These are phyloP conservation scores for Hippocampus comes DNA, from an alignment of 2,113 vertebrate species.

Conservation along the genomic window DNA sequence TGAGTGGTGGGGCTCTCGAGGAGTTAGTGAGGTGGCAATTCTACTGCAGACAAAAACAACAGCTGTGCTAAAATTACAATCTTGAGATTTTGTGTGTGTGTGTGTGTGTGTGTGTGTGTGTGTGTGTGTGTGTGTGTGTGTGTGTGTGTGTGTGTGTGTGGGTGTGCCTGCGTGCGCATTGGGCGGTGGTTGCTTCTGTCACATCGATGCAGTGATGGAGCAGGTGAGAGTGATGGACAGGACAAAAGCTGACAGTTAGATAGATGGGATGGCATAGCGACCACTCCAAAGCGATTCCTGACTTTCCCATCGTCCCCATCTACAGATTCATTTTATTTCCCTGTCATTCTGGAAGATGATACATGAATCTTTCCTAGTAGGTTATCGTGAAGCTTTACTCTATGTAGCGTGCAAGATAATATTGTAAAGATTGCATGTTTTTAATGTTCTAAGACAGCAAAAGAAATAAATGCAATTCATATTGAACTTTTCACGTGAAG, in stretches of 20 bases:
- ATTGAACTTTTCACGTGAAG: background rate
- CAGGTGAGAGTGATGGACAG: background rate
- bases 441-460: background rate
- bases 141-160: background rate
- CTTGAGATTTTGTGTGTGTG: slow-evolving; percentile 16
- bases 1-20: background rate
- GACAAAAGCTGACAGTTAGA: slow-evolving; percentile 45
- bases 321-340: background rate
- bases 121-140: background rate
- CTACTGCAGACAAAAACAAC: slow-evolving; percentile 48
- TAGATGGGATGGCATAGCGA: slow-evolving; percentile 32
- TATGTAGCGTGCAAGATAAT: background rate
- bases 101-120: background rate
- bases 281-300: slow-evolving; percentile 11
- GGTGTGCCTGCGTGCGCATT: background rate
- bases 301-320: background rate
- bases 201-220: slow-evolving; percentile 1
- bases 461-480: background rate
- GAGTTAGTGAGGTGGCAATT: slow-evolving; percentile 31
- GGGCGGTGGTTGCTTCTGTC: slow-evolving; percentile 22
- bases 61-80: slow-evolving; percentile 51
- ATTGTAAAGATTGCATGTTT: background rate
- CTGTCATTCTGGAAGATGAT: background rate
- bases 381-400: background rate
- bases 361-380: slow-evolving; percentile 4